These are phyloP conservation scores for Archips xylosteana DNA, from an alignment of 2,888 invertebrate species.

Conservation along the genomic window DNA sequence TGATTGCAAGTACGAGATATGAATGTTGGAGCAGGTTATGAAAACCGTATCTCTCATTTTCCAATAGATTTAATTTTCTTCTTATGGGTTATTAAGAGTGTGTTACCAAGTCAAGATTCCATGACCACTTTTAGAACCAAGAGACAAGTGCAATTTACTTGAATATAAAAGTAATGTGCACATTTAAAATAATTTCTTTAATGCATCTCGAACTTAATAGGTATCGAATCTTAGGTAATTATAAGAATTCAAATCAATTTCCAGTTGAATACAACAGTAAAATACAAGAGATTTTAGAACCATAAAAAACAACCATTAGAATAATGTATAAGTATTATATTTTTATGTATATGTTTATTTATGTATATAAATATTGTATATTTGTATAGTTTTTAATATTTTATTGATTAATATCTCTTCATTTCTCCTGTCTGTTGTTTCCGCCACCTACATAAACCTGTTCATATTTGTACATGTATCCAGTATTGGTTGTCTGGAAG, in stretches of 20 bases:
- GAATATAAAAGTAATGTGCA: not conserved
- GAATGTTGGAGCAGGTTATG: conserved; percentile 26
- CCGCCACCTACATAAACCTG: no score
- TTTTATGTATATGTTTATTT: no score
- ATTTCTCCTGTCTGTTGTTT: no score
- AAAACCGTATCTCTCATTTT: conserved; percentile 1
- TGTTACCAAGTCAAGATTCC: not conserved
- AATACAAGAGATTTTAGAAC: not conserved
- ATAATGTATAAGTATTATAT: no score
- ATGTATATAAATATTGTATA: no score
- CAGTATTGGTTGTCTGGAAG: no score
- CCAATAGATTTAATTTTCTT: conserved; percentile 13
- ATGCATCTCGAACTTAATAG: not conserved
- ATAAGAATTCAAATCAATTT: not conserved
- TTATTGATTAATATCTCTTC: no score
- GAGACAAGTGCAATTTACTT: not conserved
- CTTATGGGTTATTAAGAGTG: conserved; percentile 1
- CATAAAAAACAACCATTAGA: not conserved
- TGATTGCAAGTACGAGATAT: conserved; percentile 16
- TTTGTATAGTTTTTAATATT: no score
- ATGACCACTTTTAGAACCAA: not conserved
- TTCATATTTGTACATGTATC: no score
- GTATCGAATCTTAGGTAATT: conserved; percentile 3
- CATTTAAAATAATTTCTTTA: conserved; percentile 15
- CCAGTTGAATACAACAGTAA: not conserved